Conservation (phyloP, 2,113 vertebrate species). For the Apodemus speciosus region DNA sequence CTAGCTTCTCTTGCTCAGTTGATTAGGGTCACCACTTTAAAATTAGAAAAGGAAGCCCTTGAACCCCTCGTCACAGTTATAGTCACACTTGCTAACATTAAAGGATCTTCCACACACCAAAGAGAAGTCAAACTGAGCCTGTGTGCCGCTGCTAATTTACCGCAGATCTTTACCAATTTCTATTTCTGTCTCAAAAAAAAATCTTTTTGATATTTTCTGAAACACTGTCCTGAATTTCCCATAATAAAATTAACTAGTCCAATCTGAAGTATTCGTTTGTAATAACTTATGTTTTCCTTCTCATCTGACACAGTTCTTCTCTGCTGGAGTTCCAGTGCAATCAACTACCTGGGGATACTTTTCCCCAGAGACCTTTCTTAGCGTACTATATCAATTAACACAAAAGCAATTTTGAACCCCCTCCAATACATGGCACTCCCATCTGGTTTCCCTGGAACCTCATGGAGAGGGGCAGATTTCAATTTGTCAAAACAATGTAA, state of each 20-base stretch:
- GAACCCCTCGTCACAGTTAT: constrained; percentile 53
- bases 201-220: constrained; percentile 65
- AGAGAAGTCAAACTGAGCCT: constrained; percentile 60
- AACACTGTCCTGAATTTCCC: constrained; percentile 61
- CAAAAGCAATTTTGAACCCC: constrained; percentile 84
- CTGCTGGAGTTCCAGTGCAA: constrained; percentile 85
- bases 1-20: constrained; percentile 35
- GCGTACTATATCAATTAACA: constrained; percentile 84
- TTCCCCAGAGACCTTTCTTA: constrained; percentile 81
- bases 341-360: constrained; percentile 84
- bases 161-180: constrained; percentile 43
- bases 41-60: constrained; percentile 73
- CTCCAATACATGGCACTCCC: constrained; percentile 81
- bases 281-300: constrained; percentile 78
- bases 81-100: constrained; percentile 61
- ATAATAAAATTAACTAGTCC: constrained; percentile 77
- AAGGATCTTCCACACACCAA: constrained; percentile 68
- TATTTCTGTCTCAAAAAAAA: constrained; percentile 54
- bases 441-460: constrained; percentile 84
- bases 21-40: constrained; percentile 75
- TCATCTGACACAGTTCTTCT: constrained; percentile 81
- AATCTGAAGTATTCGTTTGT: constrained; percentile 73
- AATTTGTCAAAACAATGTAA: constrained; percentile 84
- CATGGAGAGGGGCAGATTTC: constrained; percentile 79
- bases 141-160: constrained; percentile 66